Evolutionary conservation across 2,113 vertebrate genomes (phyloP), one percentile per base, ranked within the genome.

Genomic region (Noctilio leporinus): DNA sequence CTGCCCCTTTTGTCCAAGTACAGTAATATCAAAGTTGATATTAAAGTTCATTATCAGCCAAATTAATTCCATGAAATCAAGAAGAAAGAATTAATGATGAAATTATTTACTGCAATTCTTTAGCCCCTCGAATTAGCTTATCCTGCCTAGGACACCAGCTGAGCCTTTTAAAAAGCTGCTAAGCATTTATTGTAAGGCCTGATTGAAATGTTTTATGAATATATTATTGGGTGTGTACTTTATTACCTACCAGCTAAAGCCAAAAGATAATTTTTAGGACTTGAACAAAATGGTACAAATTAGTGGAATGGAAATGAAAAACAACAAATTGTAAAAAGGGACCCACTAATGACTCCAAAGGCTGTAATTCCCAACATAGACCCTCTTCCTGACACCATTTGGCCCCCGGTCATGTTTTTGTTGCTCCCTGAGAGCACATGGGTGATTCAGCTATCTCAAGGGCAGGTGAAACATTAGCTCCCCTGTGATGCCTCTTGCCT

Each of bases 21-120:
- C 76, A 89, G 24, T 75, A 83, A 75, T 94, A 86, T 67, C 47
- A 90, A 89, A 94, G 77, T 69, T 72, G 24, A 78, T 81, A 80
- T 81, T 94, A 49, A 93, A 86, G 55, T 93, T 82, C 49, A 96
- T 89, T 84, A 75, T 92, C 70, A 95, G 78, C 53, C 59, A 91
- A 86, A 91, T 80, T 57, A 80, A 75, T 92, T 88, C 53, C 75
- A 40, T 69, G 86, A 81, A 87, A 45, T 89, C 30, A 67, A 67
- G 88, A 65, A 85, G 15, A 26, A 77, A 86, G 73, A 75, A 64
- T 69, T 62, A 82, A 91, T 80, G 33, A 96, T 26, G n/a, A 91
- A 92, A 77, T 94, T 78, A 96, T 84, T 35, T 47, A 1, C 47
- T 90, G 40, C 24, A 72, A 76, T 87, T 77, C 89, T 67, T 76